Percentiles rank a stretch among this genome's conserved stretches.
phyloP scores from a whole-genome alignment of 2,888 invertebrate species.

The Petrolisthes cinctipes region DNA sequence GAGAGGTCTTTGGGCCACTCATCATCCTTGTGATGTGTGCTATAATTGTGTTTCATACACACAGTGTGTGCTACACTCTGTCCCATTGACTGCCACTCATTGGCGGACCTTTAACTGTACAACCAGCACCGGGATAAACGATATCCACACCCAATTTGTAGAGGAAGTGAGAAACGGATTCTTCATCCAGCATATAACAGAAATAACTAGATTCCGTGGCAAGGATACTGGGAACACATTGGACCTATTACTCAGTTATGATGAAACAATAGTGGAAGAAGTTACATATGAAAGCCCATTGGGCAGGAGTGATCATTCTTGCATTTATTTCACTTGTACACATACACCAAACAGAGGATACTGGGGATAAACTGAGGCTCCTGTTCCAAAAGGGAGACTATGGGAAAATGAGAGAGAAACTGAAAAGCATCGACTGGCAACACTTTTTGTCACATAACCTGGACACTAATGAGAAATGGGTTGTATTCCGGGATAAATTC shows the following conservation, averaged over 20 bases:
- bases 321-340: background rate
- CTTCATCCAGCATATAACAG: too few species aligned
- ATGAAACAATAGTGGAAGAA: background rate
- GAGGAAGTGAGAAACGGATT: constrained; percentile 15
- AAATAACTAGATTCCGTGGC: constrained; percentile 12
- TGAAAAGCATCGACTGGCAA: background rate
- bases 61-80: too few species aligned
- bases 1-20: too few species aligned
- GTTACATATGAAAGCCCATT: background rate
- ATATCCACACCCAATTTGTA: background rate
- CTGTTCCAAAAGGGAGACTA: constrained; percentile 21
- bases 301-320: constrained; percentile 25
- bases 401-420: background rate
- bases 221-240: background rate
- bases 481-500: too few species aligned
- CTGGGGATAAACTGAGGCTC: background rate
- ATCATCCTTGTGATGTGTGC: too few species aligned
- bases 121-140: background rate
- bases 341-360: background rate
- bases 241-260: constrained; percentile 14
- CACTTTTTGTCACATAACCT: background rate
- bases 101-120: too few species aligned
- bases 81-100: too few species aligned
- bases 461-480: too few species aligned
- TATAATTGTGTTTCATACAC: too few species aligned